These are phyloP conservation scores for Diadegma fenestrale DNA, from an alignment of 2,888 invertebrate genomes.

Conservation along the genomic window DNA sequence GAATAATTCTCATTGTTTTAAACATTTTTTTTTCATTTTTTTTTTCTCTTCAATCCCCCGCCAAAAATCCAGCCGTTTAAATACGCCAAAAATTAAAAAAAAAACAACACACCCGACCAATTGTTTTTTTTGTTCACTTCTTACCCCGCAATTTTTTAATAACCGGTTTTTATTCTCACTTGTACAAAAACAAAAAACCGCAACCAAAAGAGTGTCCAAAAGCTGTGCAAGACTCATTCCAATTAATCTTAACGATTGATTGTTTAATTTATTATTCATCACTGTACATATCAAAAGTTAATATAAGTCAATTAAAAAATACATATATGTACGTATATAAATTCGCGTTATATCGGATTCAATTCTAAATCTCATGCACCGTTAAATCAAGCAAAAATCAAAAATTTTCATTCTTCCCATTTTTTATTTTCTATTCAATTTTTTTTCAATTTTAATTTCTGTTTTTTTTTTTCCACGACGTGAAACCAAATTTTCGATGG, in stretches of 20 bases:
- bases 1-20: slow-evolving; percentile 79
- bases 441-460: not conserved
- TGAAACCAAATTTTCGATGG: not conserved
- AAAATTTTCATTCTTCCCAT: not conserved
- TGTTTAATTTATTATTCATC: slow-evolving; percentile 34
- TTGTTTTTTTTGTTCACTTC: slow-evolving; percentile 37
- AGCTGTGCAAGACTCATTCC: slow-evolving; percentile 62
- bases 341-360: not conserved
- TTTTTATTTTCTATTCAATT: not conserved
- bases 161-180: slow-evolving; percentile 56
- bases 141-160: slow-evolving; percentile 57
- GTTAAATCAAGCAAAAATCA: not conserved
- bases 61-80: slow-evolving; percentile 64
- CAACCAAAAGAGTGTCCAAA: slow-evolving; percentile 52
- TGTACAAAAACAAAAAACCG: slow-evolving; percentile 49
- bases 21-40: slow-evolving; percentile 65
- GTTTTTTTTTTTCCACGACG: not conserved
- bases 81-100: slow-evolving; percentile 49
- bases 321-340: slow-evolving; percentile 13
- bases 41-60: slow-evolving; percentile 76
- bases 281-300: slow-evolving; percentile 39
- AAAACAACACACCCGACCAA: slow-evolving; percentile 57
- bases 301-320: slow-evolving; percentile 24
- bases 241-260: slow-evolving; percentile 67
- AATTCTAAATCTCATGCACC: not conserved